Percentiles rank a stretch among this genome's conserved stretches.
These are phyloP conservation scores for Halichoerus grypus DNA, from an alignment of 2,113 vertebrate genomes.

Conservation along the genomic window DNA sequence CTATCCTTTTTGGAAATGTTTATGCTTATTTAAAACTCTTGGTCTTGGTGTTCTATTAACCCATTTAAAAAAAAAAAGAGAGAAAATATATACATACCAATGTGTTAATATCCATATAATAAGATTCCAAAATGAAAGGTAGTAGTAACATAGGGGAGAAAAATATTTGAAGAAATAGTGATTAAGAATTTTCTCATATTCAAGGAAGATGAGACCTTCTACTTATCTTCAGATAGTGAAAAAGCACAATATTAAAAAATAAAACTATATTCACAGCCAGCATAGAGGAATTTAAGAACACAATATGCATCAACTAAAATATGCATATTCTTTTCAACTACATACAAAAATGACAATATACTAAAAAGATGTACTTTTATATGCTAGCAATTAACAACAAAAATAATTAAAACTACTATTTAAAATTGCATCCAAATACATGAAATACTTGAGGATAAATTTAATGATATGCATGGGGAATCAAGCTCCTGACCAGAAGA, in stretches of 20 bases:
- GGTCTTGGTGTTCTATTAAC: background rate
- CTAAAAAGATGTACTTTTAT: background rate
- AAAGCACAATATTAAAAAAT: background rate
- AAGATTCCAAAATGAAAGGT: background rate
- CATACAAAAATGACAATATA: background rate
- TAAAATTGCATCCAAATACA: background rate
- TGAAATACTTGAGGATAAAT: background rate
- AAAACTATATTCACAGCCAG: background rate
- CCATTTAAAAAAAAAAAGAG: background rate
- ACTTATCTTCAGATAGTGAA: background rate
- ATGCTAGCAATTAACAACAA: background rate
- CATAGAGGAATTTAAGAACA: background rate
- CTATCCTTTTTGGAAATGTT: background rate
- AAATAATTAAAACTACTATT: background rate
- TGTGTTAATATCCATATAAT: background rate
- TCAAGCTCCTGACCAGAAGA: background rate
- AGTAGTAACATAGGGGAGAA: background rate
- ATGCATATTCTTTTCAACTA: background rate
- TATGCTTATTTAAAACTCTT: background rate
- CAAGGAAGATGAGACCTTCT: background rate
- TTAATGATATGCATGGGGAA: background rate
- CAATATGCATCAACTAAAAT: background rate
- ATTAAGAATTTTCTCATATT: background rate
- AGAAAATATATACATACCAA: background rate
- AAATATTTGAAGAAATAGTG: slow-evolving; percentile 23